Evolutionary conservation across 2,113 vertebrate species (phyloP), one percentile per base, ranked within the genome.

Genomic region (Tragelaphus scriptus): DNA sequence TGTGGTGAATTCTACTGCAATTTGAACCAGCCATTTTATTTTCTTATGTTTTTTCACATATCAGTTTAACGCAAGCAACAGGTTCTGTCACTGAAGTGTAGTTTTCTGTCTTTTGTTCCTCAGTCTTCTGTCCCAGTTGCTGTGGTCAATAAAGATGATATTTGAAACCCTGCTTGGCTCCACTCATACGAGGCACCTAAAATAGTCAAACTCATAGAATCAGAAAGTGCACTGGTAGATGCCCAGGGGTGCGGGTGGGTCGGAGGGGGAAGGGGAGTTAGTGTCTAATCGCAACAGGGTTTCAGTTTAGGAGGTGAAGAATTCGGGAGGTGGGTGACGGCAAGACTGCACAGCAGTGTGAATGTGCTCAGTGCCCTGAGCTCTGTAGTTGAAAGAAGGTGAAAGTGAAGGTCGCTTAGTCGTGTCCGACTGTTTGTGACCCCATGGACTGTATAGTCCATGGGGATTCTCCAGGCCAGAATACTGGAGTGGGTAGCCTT

Each of bases 21-120:
- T 30, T 6, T 32, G 65, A 81, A 40, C 14, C 32, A 2, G 9
- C 11, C 1, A 0, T 40, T 59, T 58, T 19, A 44, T 11, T 51
- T 58, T 77, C 49, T 25, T 4, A 0, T 40, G 19, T 30, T 90
- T 81, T 75, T 84, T 40, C 68, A 51, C 2, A 2, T 23, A 21
- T 28, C 14, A 15, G n/a, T 56, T 91, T 85, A 44, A 44, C 5
- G 3, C 40, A 44, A 40, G 2, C 17, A 49, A 7, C 9, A 25
- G 5, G 2, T 44, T n/a, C 28, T 65, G 17, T 5, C 19, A 4
- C 16, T 6, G 2, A 25, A 3, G 14, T 36, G 0, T 30, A 5
- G 15, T 7, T 55, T 94, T 63, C 59, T 84, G 3, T 51, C 40
- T 85, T 23, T 51, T 10, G 16, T 88, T 53, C 47, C 30, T 88